phyloP scores from a whole-genome alignment of 1,140 invertebrate genomes.

The Ceratosolen fusciceps region DNA sequence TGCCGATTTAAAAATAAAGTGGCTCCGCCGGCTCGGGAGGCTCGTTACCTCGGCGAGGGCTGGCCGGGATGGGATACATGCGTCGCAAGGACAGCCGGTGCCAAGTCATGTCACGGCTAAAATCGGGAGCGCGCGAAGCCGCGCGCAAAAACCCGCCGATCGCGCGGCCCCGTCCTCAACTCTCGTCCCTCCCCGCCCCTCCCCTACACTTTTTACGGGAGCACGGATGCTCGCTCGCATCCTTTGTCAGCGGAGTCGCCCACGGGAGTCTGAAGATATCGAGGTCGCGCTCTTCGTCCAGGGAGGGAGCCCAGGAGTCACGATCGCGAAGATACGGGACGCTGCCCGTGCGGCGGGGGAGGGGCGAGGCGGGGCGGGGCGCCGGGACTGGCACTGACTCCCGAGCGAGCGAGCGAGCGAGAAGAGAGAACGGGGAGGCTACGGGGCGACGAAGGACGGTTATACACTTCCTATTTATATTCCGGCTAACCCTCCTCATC shows the following conservation, averaged over 20 bases:
- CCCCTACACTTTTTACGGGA: constrained; percentile 22
- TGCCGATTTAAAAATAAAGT: constrained; percentile 42
- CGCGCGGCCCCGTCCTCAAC: neutral
- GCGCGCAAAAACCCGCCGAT: constrained; percentile 46
- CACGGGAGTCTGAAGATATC: neutral
- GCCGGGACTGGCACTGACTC: no score
- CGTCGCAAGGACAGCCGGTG: constrained; percentile 12
- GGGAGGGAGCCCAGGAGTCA: no score
- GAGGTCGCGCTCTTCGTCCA: constrained; percentile 38
- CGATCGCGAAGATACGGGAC: no score
- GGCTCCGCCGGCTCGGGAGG: constrained; percentile 2
- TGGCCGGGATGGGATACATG: neutral
- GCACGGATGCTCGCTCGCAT: constrained; percentile 54
- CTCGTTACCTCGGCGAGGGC: constrained; percentile 26
- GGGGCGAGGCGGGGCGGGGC: no score
- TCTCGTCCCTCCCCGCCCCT: neutral
- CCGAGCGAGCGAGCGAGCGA: no score
- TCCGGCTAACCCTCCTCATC: constrained; percentile 72
- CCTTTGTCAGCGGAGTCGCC: constrained; percentile 48
- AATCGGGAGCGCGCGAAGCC: constrained; percentile 55
- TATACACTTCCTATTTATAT: constrained; percentile 70
- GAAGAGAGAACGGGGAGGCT: constrained; percentile 50
- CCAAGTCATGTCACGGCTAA: constrained; percentile 50
- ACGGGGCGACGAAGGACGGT: constrained; percentile 49
- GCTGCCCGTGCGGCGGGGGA: no score